phyloP scores from a whole-genome alignment of 2,797 vertebrate genomes.

The Phataginus tricuspis region DNA sequence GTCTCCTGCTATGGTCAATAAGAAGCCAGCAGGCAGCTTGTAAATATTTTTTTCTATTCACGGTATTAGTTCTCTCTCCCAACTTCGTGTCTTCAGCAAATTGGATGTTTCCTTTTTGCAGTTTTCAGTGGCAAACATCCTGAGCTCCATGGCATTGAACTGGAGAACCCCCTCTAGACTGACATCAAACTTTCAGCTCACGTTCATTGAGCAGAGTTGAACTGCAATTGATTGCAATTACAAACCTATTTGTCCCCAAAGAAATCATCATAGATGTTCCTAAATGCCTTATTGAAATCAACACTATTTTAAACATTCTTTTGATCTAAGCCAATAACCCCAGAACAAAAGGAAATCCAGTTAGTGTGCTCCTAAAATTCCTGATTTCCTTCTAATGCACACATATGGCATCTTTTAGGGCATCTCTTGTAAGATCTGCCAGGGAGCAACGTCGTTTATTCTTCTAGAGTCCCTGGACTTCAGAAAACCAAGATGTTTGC shows the following conservation, averaged over 20 bases:
- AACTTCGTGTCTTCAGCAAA: background rate
- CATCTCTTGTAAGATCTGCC: background rate
- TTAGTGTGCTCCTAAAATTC: conserved; percentile 27
- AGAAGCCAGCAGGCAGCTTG: background rate
- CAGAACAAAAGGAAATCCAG: background rate
- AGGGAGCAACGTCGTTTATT: background rate
- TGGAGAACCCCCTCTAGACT: background rate
- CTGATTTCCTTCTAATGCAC: background rate
- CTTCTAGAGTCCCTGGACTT: background rate
- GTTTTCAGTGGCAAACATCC: background rate
- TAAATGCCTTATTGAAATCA: conserved; percentile 18
- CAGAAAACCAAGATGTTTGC: conserved; percentile 2
- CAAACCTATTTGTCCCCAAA: background rate
- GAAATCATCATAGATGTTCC: background rate
- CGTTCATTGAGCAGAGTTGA: background rate
- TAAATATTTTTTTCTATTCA: conserved; percentile 29
- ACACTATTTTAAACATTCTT: background rate
- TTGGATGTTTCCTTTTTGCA: background rate
- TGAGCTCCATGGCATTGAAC: background rate
- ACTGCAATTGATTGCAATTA: background rate
- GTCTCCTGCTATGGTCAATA: background rate
- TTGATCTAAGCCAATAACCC: background rate
- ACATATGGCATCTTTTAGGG: background rate
- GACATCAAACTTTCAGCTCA: background rate
- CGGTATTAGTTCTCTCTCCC: background rate